Evolutionary conservation across 2,113 vertebrate species (phyloP), one percentile per base, ranked within the genome.

Genomic region (Rutilus rutilus): DNA sequence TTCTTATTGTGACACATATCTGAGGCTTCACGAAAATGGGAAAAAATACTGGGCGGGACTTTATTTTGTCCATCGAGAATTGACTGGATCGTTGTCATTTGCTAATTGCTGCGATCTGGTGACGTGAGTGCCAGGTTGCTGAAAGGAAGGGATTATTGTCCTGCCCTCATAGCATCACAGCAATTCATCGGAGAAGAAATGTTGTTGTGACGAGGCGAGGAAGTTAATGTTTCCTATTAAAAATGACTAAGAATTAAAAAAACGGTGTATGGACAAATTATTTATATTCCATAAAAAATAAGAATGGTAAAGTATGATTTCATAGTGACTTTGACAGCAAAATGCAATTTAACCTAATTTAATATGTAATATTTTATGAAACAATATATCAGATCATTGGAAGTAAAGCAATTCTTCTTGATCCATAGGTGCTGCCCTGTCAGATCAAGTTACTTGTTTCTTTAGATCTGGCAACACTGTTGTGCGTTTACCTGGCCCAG

Each of bases 401-500:
- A 45, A 15, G 39, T 25, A 45, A 14, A 74, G 2, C 5, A 6
- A 75, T 47, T 27, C 0, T 47, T 47, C n/a, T 47, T 47, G 1
- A 45, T 74, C 39, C 21, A 4, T 12, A 47, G 10, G 39, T 15
- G 8, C 33, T 71, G 39, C 2, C 23, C 25, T 30, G 47, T 17
- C 15, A 30, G n/a, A 54, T 36, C 69, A 42, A 23, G 21, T 6
- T 67, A 12, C 59, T 75, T 65, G 57, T 45, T 69, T 42, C 15
- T 27, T 47, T 52, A 9, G 15, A 30, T 30, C 25, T 76, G 74
- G 42, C 47, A 30, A 30, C 45, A 50, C 74, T 6, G 9, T 5
- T 39, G 27, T 60, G 4, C 21, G 64, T 33, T 89, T 84, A 96
- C 95, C 94, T 96, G 95, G 14, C 95, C 94, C 62, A 95, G 88